Evolutionary conservation across 2,888 invertebrate species (phyloP).

Genomic region (Sepioteuthis lessoniana): DNA sequence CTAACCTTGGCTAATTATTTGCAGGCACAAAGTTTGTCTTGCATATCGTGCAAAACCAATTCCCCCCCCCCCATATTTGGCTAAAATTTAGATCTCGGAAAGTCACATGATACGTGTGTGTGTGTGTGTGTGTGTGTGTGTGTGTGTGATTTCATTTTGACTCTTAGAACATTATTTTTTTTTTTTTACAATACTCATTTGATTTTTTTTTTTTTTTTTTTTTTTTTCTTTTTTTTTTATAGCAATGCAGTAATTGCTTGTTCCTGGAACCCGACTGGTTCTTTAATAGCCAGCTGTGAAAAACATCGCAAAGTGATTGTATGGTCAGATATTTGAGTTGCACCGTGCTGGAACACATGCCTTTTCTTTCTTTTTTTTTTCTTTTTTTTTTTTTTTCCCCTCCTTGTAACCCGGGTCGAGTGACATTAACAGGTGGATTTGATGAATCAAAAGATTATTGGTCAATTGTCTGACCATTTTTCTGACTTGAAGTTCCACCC

Average conservation of each 20-base stretch:
- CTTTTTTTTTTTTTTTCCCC: background rate
- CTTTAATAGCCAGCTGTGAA: conserved; percentile 69
- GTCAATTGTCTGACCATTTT: background rate
- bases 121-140: too few relatives aligned
- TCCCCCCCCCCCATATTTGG: too few relatives aligned
- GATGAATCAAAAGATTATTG: background rate
- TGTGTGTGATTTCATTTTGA: too few relatives aligned
- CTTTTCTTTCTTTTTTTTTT: background rate
- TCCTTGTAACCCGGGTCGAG: background rate
- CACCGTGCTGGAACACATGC: background rate
- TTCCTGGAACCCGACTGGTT: conserved; percentile 72
- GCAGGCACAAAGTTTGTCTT: too few relatives aligned
- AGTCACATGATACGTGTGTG: too few relatives aligned
- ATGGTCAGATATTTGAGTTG: conserved; percentile 68
- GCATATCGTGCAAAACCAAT: too few relatives aligned
- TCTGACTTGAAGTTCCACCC: background rate
- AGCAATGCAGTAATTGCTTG: conserved; percentile 70
- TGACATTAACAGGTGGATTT: background rate
- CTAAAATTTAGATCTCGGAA: too few relatives aligned
- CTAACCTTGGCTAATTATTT: too few relatives aligned
- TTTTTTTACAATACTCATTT: background rate
- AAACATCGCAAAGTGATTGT: conserved; percentile 69
- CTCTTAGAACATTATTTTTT: background rate
- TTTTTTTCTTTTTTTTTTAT: conserved; percentile 53
- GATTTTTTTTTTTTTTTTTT: conserved; percentile 41